Base-by-base conservation (phyloP, 53 echinoderm and acorn worm genomes). In the Astropecten irregularis region DNA sequence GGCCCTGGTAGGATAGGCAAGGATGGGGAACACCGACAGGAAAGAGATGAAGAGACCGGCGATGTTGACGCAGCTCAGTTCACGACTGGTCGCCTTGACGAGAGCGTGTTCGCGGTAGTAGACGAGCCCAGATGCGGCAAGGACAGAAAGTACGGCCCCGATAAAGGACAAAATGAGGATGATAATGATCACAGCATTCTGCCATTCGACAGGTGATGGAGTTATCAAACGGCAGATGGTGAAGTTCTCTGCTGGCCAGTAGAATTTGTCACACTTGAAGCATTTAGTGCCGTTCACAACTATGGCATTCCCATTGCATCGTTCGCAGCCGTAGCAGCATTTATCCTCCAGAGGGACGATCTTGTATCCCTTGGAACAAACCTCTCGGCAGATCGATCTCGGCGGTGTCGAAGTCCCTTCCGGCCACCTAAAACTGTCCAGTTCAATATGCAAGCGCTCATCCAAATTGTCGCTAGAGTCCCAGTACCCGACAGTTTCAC, bases 11-110 rank as follows among this genome's bases (percentile, higher is more conserved):
- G 92, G 92, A 19, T 77, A 52, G 54, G 73, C 49, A 6, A 88
- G 53, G 1, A 88, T 40, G 2, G 42, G 16, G 23, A 84, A 77
- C 21, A 85, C 81, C 1, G 82, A 44, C 38, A 88, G 1, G 68
- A 85, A 92, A 13, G 88, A 34, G 20, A 88, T 23, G 27, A 89
- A 81, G 38, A 92, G 40, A 39, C 92, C 92, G 31, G 37, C 35
- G 13, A 92, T 57, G 31, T 81, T 85, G 40, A 92, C 82, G 31
- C 31, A 60, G 71, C 88, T 83, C 22, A 92, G 74, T 51, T 92
- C 92, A 25, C 92, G 85, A n/a, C 92, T 81, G 5, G 88, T 81
- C 23, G 92, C 92, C 49, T 92, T 92, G 49, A 92, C 88, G 30
- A 92, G 51, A 34, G 79, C 25, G 73, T 88, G 89, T 9, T 84